Base-by-base conservation (phyloP, 2,888 invertebrate species). In the Aleiodes alternator region DNA sequence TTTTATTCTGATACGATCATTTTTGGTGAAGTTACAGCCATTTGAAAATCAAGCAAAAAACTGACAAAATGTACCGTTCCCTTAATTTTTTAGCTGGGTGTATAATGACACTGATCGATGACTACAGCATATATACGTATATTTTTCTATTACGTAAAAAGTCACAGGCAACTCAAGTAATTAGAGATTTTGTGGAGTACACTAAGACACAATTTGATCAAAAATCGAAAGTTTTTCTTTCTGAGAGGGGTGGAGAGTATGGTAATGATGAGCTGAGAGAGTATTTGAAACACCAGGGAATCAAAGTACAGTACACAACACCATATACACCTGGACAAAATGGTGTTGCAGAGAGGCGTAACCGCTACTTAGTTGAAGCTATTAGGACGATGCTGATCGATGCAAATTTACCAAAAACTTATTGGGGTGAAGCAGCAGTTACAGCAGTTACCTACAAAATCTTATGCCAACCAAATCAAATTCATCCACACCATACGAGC, bases 391-490 rank as follows among this genome's bases (percentile, higher is more conserved):
- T 69, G 69, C n/a, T 69, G 12, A 14, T 53, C 5, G 69, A 53
- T 9, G 34, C 51, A 16, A 16, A 11, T 16, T 34, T 69, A 34
- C 7, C 38, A n/a, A 69, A 56, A 8, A 57, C 29, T 7, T 82
- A 83, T 69, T 86, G 85, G 83, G 83, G 82, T 51, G 86, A 86
- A 74, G 84, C 86, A 16, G 79, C 83, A 1, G 75, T 73, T 29
- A 81, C 82, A 9, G 84, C 83, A 29, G 75, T 78, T 79, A 83
- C 66, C 69, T 83, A 23, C 80, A 81, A 75, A 86, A 86, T 57
- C 61, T 80, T 12, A 56, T 75, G 6, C 77, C 76, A 31, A 76
- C 76, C 1, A 76, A 43, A 53, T 9, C 73, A 6, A 69, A 31
- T 64, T 51, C 51, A 38, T 31, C 12, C 12, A 78, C 76, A 9